phyloP scores from a whole-genome alignment of 2,113 vertebrate species.

The Suricata suricatta region DNA sequence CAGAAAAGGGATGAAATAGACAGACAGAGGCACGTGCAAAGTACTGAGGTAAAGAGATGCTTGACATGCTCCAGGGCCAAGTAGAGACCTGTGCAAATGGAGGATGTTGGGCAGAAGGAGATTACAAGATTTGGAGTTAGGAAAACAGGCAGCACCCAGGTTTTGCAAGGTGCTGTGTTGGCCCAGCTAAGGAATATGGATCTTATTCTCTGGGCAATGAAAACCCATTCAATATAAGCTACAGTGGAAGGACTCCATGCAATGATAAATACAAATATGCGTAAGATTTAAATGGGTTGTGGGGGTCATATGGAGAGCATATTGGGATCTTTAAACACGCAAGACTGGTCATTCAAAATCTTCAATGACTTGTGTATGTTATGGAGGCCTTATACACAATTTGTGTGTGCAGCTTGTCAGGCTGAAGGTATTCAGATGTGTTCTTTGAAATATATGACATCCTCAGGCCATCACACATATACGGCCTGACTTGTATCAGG shows the following conservation, averaged over 20 bases:
- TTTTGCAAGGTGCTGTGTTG: not conserved
- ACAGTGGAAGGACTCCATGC: not conserved
- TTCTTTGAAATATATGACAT: not conserved
- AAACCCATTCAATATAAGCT: not conserved
- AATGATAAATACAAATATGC: not conserved
- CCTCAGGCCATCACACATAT: not conserved
- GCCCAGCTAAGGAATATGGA: not conserved
- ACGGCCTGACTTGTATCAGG: not conserved
- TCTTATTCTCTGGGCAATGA: not conserved
- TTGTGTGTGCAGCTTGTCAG: not conserved
- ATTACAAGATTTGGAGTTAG: not conserved
- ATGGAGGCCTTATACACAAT: not conserved
- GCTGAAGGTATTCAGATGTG: not conserved
- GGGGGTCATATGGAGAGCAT: not conserved
- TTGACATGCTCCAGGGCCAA: rapidly evolving
- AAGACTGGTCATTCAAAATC: not conserved
- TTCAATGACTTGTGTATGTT: not conserved
- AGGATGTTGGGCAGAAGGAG: not conserved
- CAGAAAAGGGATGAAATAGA: not conserved
- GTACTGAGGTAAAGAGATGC: not conserved
- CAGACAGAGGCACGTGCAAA: rapidly evolving
- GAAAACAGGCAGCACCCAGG: not conserved
- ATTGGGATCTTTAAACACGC: not conserved
- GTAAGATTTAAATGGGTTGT: not conserved
- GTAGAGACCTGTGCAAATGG: not conserved